Base-by-base conservation (phyloP, 2,797 vertebrate genomes). In the Choloepus didactylus region DNA sequence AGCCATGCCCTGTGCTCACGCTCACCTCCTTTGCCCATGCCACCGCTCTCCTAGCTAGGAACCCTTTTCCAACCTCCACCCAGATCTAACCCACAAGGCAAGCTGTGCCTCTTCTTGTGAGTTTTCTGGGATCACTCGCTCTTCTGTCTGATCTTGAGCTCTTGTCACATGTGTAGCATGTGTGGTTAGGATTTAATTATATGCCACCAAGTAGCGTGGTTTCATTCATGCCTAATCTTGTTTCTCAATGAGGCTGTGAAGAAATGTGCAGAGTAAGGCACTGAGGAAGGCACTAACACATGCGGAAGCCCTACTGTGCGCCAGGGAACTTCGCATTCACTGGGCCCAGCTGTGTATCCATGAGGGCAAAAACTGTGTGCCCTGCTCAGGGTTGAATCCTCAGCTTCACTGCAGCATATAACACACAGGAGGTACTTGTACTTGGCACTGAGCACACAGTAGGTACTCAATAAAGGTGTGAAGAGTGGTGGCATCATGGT, bases 91-190 rank as follows among this genome's bases (percentile, higher is more conserved):
- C 69, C 46, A 3, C 2, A 15, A 0, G 56, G 4, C 10, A 8
- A 29, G 6, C 5, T 6, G 5, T 35, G 4, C 27, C 54, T 46
- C 70, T 44, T 2, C 41, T 4, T 2, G 12, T 44, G 31, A 69
- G 51, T 38, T 54, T 15, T 56, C 64, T 23, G 95, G 49, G 51
- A 5, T 38, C 10, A 2, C 82, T 15, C 35, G 4, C 51, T 56
- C 82, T 75, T 66, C 81, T 67, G 35, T 35, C n/a, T 3, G 11
- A 16, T 7, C 46, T 1, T 0, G 19, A 59, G 41, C 16, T 16
- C n/a, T 25, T 4, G 5, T 0, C 29, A 19, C 0, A 11, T 1
- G 18, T 0, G 9, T 5, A 1, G 29, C 11, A 0, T 1, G 1
- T 62, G 49, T n/a, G n/a, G 35, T 8, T 27, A 62, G 83, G 56